Percentiles rank a stretch among this genome's conserved stretches.
Conservation (phyloP, 2,113 vertebrate species). For the Sardina pilchardus region DNA sequence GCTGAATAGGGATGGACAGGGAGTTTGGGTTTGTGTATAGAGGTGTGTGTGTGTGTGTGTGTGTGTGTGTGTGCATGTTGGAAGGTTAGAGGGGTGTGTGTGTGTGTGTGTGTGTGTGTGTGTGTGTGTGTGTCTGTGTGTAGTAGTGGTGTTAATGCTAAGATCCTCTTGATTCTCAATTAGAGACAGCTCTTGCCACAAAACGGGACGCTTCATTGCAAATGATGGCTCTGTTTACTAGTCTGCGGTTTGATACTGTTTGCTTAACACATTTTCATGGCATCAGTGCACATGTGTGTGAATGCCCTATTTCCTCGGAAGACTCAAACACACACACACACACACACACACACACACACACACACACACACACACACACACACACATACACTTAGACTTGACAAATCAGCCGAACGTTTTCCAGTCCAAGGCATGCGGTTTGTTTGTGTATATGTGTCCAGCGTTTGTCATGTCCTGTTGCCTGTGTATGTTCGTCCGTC, state of each 20-base stretch:
- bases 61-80: neutral
- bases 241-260: conserved; percentile 32
- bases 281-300: conserved; percentile 49
- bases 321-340: neutral
- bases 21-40: neutral
- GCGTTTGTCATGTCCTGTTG: neutral
- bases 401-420: neutral
- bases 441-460: conserved; percentile 19
- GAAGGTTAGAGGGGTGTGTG: neutral
- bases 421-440: neutral
- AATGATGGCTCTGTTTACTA: neutral
- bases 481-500: neutral
- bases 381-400: neutral
- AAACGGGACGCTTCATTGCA: neutral
- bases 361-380: neutral
- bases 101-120: neutral
- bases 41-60: neutral
- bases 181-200: neutral
- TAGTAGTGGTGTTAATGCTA: neutral
- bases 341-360: neutral
- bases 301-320: conserved; percentile 11
- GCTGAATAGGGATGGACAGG: conserved; percentile 28
- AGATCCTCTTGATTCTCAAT: neutral
- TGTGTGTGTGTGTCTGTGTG: neutral
- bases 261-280: conserved; percentile 35